These are phyloP conservation scores for Crypturellus tataupa DNA, from an alignment of 2,797 vertebrate species.

Conservation along the genomic window DNA sequence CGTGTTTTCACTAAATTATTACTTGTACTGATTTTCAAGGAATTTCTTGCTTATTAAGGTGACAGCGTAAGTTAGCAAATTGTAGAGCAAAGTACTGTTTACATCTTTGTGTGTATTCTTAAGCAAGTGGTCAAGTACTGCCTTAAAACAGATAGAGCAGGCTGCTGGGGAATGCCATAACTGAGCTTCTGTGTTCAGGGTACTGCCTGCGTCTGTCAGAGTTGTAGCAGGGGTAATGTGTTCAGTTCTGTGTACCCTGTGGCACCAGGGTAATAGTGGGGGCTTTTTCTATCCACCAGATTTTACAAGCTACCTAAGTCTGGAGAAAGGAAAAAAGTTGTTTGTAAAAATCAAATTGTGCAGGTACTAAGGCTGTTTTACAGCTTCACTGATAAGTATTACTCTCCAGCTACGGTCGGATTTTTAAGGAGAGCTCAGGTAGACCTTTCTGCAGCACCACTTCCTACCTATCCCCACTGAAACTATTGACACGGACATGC, in stretches of 20 bases:
- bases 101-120: fast-evolving
- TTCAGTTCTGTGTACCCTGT: background rate
- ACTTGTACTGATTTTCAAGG: background rate
- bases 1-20: background rate
- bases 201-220: fast-evolving
- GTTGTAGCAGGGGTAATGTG: no score
- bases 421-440: background rate
- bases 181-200: fast-evolving
- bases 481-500: fast-evolving
- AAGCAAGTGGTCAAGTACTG: background rate
- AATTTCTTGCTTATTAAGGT: background rate
- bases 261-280: background rate
- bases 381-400: background rate
- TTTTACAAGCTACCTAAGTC: background rate
- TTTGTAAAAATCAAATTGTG: background rate
- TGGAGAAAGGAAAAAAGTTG: background rate
- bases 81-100: background rate
- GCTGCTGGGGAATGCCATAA: background rate
- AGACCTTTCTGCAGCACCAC: background rate
- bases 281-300: background rate
- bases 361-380: background rate
- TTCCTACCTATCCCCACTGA: background rate
- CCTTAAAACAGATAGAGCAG: background rate
- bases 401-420: background rate
- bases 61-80: background rate